Conservation (phyloP, 2,888 invertebrate genomes). For the Mythimna ferrago region DNA sequence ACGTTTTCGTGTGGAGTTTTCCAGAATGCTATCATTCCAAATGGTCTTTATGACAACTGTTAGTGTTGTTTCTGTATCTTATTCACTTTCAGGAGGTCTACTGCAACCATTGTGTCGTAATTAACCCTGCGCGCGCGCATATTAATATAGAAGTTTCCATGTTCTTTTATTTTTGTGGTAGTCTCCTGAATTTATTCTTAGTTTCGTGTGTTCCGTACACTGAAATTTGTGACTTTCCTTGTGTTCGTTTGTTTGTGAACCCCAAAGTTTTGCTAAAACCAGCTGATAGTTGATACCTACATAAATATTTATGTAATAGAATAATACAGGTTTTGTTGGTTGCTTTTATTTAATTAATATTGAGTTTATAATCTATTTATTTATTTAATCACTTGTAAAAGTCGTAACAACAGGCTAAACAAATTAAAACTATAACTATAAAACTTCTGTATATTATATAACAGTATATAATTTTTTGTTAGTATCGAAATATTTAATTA, state of each 20-base stretch:
- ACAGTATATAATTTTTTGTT: background rate
- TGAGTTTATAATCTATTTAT: background rate
- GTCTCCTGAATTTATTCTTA: constrained; percentile 18
- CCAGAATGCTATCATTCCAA: constrained; percentile 38
- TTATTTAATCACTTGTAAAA: background rate
- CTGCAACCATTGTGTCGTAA: background rate
- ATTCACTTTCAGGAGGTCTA: constrained; percentile 25
- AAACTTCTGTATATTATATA: too few relatives aligned
- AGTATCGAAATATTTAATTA: background rate
- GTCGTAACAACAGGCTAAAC: background rate
- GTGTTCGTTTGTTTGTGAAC: constrained; percentile 45
- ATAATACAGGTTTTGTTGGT: constrained; percentile 37
- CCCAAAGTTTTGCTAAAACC: constrained; percentile 51
- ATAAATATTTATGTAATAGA: constrained; percentile 3
- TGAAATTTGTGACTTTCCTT: constrained; percentile 18
- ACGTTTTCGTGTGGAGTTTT: constrained; percentile 59
- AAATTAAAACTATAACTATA: too few relatives aligned
- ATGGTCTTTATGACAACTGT: constrained; percentile 41
- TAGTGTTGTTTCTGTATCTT: constrained; percentile 23
- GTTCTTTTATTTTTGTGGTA: constrained; percentile 1
- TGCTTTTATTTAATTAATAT: background rate
- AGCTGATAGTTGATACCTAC: constrained; percentile 2
- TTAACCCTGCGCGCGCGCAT: background rate
- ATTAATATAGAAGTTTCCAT: background rate
- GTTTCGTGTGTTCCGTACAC: constrained; percentile 22